These are phyloP conservation scores for Seriola dumerili DNA, from an alignment of 2,113 vertebrate species.

Conservation along the genomic window DNA sequence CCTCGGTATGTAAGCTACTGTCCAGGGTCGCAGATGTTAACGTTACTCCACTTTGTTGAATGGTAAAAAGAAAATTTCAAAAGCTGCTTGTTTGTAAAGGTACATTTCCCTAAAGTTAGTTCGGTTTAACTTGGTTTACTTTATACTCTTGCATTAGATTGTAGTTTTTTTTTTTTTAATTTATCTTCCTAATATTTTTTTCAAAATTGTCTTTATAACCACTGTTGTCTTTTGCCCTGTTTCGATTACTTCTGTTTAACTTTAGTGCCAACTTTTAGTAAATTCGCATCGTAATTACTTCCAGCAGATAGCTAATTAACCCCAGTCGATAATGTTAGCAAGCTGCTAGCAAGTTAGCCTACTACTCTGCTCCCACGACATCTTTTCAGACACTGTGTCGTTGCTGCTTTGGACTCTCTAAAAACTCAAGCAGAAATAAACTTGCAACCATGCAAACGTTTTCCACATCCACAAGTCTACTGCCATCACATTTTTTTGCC, in stretches of 20 bases:
- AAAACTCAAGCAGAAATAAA: background rate
- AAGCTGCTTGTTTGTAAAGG: rapidly evolving
- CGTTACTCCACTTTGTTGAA: background rate
- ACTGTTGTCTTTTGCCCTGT: rapidly evolving
- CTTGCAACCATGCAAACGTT: background rate
- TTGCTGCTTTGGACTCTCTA: background rate
- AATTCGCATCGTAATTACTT: background rate
- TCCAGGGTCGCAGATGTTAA: background rate
- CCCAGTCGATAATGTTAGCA: background rate
- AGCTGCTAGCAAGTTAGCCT: constrained; percentile 34
- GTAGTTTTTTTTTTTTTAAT: too few species aligned
- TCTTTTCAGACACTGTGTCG: background rate
- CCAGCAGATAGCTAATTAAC: background rate
- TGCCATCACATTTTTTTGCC: background rate
- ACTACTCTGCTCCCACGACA: constrained; percentile 5
- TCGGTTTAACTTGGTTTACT: constrained; percentile 6
- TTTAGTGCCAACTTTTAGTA: rapidly evolving
- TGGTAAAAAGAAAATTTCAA: background rate
- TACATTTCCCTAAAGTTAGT: rapidly evolving
- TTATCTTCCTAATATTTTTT: background rate
- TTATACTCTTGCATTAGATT: background rate
- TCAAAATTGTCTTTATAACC: background rate
- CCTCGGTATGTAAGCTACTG: constrained; percentile 49
- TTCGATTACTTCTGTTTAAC: too few species aligned
- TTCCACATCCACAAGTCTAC: background rate